Base-by-base conservation (phyloP, 2,888 invertebrate genomes). In the Cosmia trapezina region DNA sequence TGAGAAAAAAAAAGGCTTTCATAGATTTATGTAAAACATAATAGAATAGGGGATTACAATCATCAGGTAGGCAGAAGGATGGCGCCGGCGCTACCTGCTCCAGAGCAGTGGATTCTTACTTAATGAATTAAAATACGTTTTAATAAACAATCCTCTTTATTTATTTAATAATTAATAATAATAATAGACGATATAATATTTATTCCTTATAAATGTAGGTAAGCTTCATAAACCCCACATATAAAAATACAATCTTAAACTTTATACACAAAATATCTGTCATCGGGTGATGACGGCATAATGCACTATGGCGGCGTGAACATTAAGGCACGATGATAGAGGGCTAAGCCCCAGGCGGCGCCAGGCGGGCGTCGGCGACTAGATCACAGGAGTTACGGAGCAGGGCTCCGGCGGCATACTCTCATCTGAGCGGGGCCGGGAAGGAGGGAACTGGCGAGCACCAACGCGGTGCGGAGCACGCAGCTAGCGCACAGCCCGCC, bases 401-500 rank as follows among this genome's bases (percentile, higher is more conserved):
- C 90, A 88, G 79, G 84, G 91, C 95, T 93, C 95, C 93, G 88
- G 80, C 80, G 91, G 94, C 94, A 86, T 86, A 86, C 85, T 92
- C 92, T 96, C 96, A 96, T 93, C 96, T 95, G 86, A 95, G 93
- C 78, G 95, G 96, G 76, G 95, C 93, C 78, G 94, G 91, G 89
- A 92, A 97, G 74, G 97, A 96, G 54, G 97, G 97, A 88, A 97
- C 97, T 82, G 97, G 96, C 69, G 98, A 93, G 92, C 98, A 98
- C 87, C 98, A 98, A 90, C 97, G 98, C 63, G 94, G 92, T 53
- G 91, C 91, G 47, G 93, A 88, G 86, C 94, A 93, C 76, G 94
- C 92, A 83, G 93, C 86, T 78, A 93, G 86, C 73, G 93, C 91
- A 81, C 96, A 95, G 41, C 93, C 95, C 53, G 92, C 92, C 53